Evolutionary conservation across 2,113 vertebrate genomes (phyloP).

Genomic region (Carollia perspicillata): DNA sequence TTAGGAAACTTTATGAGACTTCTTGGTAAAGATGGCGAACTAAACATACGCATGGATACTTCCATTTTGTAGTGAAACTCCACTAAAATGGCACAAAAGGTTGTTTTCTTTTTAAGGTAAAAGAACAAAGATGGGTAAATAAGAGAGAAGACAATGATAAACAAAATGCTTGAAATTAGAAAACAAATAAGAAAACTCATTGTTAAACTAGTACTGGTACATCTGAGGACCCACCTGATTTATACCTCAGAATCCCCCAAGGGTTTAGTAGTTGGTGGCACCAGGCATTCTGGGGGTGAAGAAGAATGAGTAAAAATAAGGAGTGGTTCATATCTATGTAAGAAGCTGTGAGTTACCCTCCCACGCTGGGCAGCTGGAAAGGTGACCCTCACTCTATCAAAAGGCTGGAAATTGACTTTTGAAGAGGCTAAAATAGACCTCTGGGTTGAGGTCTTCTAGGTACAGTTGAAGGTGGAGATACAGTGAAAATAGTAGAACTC

Average conservation of each 20-base stretch:
- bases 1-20: constrained; percentile 19
- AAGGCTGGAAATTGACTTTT: constrained; percentile 27
- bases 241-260: background rate
- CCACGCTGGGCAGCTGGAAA: background rate
- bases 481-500: constrained; percentile 14
- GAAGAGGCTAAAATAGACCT: background rate
- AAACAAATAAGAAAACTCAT: constrained; percentile 17
- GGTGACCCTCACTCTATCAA: background rate
- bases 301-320: background rate
- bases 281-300: background rate
- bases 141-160: background rate
- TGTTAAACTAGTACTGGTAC: background rate
- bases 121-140: constrained; percentile 4
- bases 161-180: constrained; percentile 19
- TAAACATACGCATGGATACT: constrained; percentile 2
- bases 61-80: constrained; percentile 24
- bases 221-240: constrained; percentile 20
- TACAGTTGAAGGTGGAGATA: background rate
- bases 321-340: background rate
- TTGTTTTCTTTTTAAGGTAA: background rate
- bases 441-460: constrained; percentile 10
- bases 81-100: constrained; percentile 27
- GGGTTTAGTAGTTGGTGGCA: background rate
- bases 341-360: background rate
- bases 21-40: background rate